A percentile compares a stretch with the other conserved stretches of the same genome.
These are phyloP conservation scores for Heteropelma amictum DNA, from an alignment of 2,888 invertebrate species.

Conservation along the genomic window DNA sequence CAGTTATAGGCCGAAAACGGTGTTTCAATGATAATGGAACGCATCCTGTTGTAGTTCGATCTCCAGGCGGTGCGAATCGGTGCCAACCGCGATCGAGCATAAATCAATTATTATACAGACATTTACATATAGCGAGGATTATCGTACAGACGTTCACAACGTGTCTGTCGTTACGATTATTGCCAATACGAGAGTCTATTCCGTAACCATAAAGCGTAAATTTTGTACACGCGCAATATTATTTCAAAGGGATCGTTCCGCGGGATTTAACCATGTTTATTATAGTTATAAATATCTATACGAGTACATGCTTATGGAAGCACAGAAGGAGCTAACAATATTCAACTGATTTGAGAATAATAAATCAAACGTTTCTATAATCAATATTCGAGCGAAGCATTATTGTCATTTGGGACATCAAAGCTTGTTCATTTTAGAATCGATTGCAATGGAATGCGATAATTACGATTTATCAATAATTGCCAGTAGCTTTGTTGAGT, in stretches of 20 bases:
- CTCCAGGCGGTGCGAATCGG: slow-evolving; percentile 9
- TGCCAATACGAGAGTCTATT: not conserved
- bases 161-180: slow-evolving; percentile 1
- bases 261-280: not conserved
- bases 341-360: slow-evolving; percentile 12
- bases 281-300: not conserved
- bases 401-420: not conserved
- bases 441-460: not conserved
- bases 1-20: slow-evolving; percentile 50
- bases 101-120: not conserved
- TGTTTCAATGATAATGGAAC: slow-evolving; percentile 3
- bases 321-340: no score
- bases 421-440: not conserved
- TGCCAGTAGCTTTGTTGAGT: no score
- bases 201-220: not conserved
- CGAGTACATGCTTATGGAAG: not conserved
- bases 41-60: slow-evolving; percentile 13
- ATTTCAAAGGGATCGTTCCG: not conserved
- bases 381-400: not conserved
- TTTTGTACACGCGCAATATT: not conserved
- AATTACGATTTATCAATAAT: slow-evolving; percentile 5
- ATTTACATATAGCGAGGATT: not conserved
- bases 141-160: not conserved
- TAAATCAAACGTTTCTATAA: not conserved
- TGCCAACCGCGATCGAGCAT: slow-evolving; percentile 1